Base-by-base conservation (phyloP, 1,140 invertebrate species). In the Eriosoma lanigerum region DNA sequence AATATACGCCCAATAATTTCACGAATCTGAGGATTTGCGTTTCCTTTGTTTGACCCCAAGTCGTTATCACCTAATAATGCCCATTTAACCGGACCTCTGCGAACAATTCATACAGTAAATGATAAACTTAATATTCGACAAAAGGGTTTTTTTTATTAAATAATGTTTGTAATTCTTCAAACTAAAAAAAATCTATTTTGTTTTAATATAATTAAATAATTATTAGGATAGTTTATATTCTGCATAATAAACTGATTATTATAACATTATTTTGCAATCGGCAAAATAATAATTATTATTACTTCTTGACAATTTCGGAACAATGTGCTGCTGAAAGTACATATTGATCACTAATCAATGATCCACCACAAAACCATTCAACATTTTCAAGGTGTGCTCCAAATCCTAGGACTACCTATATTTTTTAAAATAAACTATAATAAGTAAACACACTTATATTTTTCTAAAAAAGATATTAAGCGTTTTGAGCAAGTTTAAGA, bases 271-370 rank as follows among this genome's bases (percentile, higher is more conserved):
- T 4, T 38, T 8, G 32, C 32, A 38, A 38, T 38, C 32, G 32
- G n/a, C n/a, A n/a, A n/a, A n/a, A n/a, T n/a, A 38, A 38, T 46
- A 46, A 46, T 21, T 46, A 68, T 32, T 10, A 24, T 68, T 81
- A 70, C 68, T 48, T 66, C 3, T 9, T 46, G 46, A 21, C 50
- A 17, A 29, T 46, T 29, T 70, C n/a, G 1, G 54, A 54, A 80
- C 88, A 89, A 82, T 88, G 87, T 10, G 86, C 87, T 13, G 89
- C 89, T 12, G 89, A 89, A n/a, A 90, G 81, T 17, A 90, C 85
- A 82, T 85, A 89, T 81, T 86, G 83, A 66, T 88, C 86, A 68
- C 87, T 89, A 70, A 90, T 88, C n/a, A 90, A 81, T 48, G 86
- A 86, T 15, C 88, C 89, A 21, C 89, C 89, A 80, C 89, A 90